Percentiles rank a stretch among this genome's conserved stretches.
Conservation (phyloP, 2,113 vertebrate genomes). For the Cephalopterus ornatus region DNA sequence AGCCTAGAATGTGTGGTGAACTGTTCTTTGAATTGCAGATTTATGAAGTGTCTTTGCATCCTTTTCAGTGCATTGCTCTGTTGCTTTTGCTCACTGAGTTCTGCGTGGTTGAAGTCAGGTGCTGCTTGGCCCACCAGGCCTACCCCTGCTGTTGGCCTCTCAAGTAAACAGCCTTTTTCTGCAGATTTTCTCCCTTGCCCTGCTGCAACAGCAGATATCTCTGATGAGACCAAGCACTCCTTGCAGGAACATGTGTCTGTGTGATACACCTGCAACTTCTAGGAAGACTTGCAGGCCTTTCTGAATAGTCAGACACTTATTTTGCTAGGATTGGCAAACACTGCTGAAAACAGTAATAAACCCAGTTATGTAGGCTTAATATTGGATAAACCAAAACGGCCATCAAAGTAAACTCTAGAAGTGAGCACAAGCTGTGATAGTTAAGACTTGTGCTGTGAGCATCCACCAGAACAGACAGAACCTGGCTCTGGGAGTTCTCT, state of each 20-base stretch:
- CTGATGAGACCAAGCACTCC: neutral
- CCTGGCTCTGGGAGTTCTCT: neutral
- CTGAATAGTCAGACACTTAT: neutral
- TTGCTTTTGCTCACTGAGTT: neutral
- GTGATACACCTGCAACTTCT: neutral
- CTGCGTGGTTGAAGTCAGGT: neutral
- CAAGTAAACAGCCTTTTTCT: neutral
- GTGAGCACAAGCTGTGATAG: neutral
- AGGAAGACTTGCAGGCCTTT: neutral
- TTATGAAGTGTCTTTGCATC: neutral
- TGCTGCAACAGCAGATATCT: neutral
- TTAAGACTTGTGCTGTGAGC: neutral
- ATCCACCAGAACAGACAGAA: neutral
- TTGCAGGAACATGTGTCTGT: rapidly evolving
- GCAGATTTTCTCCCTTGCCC: neutral
- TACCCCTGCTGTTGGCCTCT: neutral
- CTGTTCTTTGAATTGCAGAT: neutral
- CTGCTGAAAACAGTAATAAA: neutral
- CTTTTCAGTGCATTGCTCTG: neutral
- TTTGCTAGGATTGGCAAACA: neutral
- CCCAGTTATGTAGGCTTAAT: neutral
- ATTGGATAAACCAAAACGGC: neutral
- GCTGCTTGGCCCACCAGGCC: neutral
- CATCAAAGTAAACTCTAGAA: neutral
- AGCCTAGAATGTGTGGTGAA: neutral